A percentile compares a stretch with the other conserved stretches of the same genome.
Evolutionary conservation across 2,888 invertebrate species (phyloP).

Genomic region (Tuta absoluta): DNA sequence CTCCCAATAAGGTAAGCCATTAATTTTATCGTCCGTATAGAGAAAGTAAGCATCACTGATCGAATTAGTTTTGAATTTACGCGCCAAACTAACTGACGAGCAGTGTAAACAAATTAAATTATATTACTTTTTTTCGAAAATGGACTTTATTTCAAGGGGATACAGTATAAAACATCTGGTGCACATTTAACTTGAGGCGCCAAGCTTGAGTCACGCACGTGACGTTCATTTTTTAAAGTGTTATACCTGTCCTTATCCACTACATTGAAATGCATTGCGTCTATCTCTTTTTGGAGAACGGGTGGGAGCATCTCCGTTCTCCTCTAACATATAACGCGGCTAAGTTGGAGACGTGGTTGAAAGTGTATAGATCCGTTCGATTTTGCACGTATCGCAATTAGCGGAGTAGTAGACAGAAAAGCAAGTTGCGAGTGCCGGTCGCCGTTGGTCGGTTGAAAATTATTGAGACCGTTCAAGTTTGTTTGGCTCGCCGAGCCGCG

Average conservation of each 20-base stretch:
- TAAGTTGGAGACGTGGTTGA: slow-evolving; percentile 42
- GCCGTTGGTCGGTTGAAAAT: slow-evolving; percentile 46
- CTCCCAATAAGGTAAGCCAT: slow-evolving; percentile 57
- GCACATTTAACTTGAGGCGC: slow-evolving; percentile 29
- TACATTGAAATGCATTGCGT: slow-evolving; percentile 26
- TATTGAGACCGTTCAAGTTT: slow-evolving; percentile 31
- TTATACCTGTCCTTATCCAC: slow-evolving; percentile 46
- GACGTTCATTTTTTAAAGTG: slow-evolving; percentile 45
- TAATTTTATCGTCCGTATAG: slow-evolving; percentile 31
- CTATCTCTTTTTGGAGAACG: slow-evolving; percentile 36
- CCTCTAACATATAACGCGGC: slow-evolving; percentile 54
- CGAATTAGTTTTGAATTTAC: slow-evolving; percentile 46
- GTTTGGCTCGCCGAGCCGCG: slow-evolving; percentile 52
- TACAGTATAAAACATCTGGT: slow-evolving; percentile 39
- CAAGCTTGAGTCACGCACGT: slow-evolving; percentile 52
- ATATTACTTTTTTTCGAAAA: background rate
- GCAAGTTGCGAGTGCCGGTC: slow-evolving; percentile 48
- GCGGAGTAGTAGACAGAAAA: slow-evolving; percentile 59
- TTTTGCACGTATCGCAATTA: slow-evolving; percentile 40
- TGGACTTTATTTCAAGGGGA: background rate
- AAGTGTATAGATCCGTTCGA: background rate
- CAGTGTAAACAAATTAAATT: slow-evolving; percentile 31
- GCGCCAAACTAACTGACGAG: slow-evolving; percentile 41
- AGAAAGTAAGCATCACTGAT: slow-evolving; percentile 42
- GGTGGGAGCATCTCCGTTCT: slow-evolving; percentile 43